These are phyloP conservation scores for Mesorhabditis spiculigera DNA, from an alignment of 2,888 invertebrate genomes.

Conservation along the genomic window DNA sequence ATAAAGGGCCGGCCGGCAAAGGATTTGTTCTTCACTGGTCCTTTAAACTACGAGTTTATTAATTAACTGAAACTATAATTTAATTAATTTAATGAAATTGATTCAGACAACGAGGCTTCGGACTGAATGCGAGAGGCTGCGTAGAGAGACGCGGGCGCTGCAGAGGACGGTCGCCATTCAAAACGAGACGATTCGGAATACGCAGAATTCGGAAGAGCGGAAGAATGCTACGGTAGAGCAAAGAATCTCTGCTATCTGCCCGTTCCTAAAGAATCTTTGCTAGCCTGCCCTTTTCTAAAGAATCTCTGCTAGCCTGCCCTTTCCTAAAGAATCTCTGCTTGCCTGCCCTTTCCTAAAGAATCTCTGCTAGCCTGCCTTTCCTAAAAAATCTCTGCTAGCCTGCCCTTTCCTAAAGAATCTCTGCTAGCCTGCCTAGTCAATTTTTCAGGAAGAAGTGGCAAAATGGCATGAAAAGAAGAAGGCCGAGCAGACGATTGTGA, in stretches of 20 bases:
- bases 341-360: neutral
- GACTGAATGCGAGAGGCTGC: constrained; percentile 8
- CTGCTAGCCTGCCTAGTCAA: neutral
- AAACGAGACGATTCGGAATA: constrained; percentile 1
- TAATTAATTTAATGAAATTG: too few species aligned
- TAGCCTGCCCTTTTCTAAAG: neutral
- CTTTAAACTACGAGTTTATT: too few species aligned
- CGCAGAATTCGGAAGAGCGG: constrained; percentile 11
- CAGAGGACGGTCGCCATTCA: neutral
- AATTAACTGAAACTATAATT: too few species aligned
- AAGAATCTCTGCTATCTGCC: constrained; percentile 12
- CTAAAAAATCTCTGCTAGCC: constrained; percentile 6
- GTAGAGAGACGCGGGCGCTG: neutral
- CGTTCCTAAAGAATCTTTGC: neutral
- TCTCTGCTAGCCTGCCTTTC: constrained; percentile 6
- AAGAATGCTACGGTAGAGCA: constrained; percentile 13
- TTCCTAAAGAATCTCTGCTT: constrained; percentile 8
- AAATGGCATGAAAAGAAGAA: constrained; percentile 14
- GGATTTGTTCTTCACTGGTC: too few species aligned
- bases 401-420: neutral
- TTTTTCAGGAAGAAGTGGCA: constrained; percentile 12
- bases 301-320: neutral
- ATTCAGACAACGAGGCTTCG: neutral
- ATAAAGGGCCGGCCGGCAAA: too few species aligned
- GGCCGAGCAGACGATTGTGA: constrained; percentile 3